Percentiles rank a stretch among this genome's conserved stretches.
Evolutionary conservation across 2,888 invertebrate species (phyloP).

Genomic region (Agriopis leucophaearia): DNA sequence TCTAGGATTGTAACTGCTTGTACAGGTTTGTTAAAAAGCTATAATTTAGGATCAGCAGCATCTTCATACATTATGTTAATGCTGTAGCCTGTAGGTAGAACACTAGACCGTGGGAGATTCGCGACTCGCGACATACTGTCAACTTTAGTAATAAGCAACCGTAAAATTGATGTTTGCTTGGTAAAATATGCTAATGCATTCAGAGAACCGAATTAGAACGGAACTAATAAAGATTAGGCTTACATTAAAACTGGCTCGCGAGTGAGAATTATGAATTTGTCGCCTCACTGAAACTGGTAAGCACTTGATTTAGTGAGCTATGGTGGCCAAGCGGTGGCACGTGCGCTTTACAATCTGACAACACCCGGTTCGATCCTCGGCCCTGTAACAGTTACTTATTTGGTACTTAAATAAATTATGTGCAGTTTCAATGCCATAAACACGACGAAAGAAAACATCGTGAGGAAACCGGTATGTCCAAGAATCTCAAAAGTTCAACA

Average conservation of each 20-base stretch:
- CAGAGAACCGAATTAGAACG: conserved; percentile 40
- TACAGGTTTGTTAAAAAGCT: conserved; percentile 27
- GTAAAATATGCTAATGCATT: conserved; percentile 47
- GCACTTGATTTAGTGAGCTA: no score
- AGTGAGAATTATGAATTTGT: conserved; percentile 14
- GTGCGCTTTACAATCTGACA: no score
- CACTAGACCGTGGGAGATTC: conserved; percentile 40
- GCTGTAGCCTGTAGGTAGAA: conserved; percentile 5
- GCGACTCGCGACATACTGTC: conserved; percentile 33
- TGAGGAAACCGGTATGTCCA: no score
- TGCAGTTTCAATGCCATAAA: no score
- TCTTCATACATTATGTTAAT: conserved; percentile 40
- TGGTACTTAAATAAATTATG: no score
- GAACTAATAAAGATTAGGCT: conserved; percentile 41
- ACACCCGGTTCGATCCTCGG: no score
- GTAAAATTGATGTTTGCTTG: conserved; percentile 41
- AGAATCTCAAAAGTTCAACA: no score
- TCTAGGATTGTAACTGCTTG: conserved; percentile 4
- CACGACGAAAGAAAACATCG: no score
- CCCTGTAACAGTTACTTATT: no score
- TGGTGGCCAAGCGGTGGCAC: no score
- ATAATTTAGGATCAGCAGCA: conserved; percentile 39
- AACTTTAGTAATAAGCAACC: conserved; percentile 27
- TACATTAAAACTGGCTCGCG: conserved; percentile 11
- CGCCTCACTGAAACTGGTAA: background rate